A percentile compares a stretch with the other conserved stretches of the same genome.
phyloP scores from a whole-genome alignment of 2,888 invertebrate genomes.

The Nemoura dubitans region DNA sequence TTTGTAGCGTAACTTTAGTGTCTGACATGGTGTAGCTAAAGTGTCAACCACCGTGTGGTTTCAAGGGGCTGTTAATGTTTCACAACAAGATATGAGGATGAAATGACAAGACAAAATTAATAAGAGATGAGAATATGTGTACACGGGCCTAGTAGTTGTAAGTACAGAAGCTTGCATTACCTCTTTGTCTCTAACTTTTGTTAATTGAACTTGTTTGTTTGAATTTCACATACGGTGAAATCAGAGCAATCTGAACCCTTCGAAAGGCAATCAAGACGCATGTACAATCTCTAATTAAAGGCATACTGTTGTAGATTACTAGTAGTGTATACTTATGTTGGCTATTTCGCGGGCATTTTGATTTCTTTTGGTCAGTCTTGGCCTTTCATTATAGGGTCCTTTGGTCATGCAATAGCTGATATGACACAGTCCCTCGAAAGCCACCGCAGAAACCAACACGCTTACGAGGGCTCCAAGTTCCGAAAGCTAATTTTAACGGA shows the following conservation, averaged over 20 bases:
- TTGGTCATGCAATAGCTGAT: neutral
- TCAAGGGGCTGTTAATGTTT: too few species aligned
- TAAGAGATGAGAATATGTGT: neutral
- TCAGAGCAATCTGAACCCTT: neutral
- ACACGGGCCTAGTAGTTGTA: too few species aligned
- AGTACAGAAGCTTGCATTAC: too few species aligned
- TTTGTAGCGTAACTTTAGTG: too few species aligned
- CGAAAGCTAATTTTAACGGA: neutral
- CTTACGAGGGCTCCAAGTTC: neutral
- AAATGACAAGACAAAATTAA: neutral
- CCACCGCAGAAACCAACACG: neutral
- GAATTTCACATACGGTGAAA: neutral
- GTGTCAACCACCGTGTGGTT: too few species aligned
- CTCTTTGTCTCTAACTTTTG: neutral
- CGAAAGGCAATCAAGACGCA: neutral
- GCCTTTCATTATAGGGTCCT: neutral
- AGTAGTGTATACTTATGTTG: neutral
- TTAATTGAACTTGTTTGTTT: neutral
- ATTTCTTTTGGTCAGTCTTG: constrained; percentile 12
- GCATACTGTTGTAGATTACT: neutral
- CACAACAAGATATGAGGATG: constrained; percentile 1
- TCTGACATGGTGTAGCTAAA: too few species aligned
- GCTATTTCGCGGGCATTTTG: neutral
- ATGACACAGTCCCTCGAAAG: neutral
- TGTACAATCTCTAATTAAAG: neutral